These are phyloP conservation scores for Gobio gobio DNA, from an alignment of 2,113 vertebrate genomes.

Conservation along the genomic window DNA sequence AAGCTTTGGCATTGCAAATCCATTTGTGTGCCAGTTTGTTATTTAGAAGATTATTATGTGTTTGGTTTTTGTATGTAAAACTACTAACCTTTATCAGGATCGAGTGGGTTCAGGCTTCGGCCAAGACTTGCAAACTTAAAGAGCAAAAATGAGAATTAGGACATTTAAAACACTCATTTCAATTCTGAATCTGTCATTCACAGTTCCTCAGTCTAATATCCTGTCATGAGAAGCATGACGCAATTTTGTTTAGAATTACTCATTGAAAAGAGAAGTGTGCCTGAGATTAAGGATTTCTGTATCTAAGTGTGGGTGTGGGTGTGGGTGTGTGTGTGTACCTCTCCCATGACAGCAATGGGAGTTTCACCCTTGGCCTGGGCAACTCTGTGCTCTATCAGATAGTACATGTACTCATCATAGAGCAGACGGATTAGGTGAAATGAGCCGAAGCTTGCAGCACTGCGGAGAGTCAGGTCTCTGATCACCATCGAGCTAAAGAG, in stretches of 20 bases:
- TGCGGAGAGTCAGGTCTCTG: slow-evolving; percentile 89
- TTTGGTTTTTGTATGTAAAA: background rate
- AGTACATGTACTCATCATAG: slow-evolving; percentile 96
- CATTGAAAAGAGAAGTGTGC: background rate
- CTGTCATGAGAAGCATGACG: background rate
- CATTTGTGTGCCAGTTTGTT: too few relatives aligned
- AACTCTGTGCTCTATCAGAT: slow-evolving; percentile 91
- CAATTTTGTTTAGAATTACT: background rate
- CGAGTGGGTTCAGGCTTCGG: slow-evolving; percentile 82
- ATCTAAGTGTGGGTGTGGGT: background rate
- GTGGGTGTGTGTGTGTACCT: slow-evolving; percentile 72
- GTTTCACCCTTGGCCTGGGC: slow-evolving; percentile 92
- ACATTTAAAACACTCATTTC: background rate
- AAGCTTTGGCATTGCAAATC: background rate
- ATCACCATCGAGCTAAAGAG: slow-evolving; percentile 90
- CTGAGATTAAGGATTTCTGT: background rate
- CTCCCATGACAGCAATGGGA: slow-evolving; percentile 93
- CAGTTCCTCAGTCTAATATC: slow-evolving; percentile 14
- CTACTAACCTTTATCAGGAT: slow-evolving; percentile 86
- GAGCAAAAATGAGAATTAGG: background rate
- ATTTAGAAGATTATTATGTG: background rate
- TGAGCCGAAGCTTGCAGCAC: slow-evolving; percentile 91
- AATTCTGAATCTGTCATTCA: background rate
- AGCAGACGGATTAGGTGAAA: slow-evolving; percentile 92
- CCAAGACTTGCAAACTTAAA: slow-evolving; percentile 87